Percentiles rank a stretch among this genome's conserved stretches.
Conservation (phyloP, 2,797 vertebrate species). For the Enteromius anoplus region DNA sequence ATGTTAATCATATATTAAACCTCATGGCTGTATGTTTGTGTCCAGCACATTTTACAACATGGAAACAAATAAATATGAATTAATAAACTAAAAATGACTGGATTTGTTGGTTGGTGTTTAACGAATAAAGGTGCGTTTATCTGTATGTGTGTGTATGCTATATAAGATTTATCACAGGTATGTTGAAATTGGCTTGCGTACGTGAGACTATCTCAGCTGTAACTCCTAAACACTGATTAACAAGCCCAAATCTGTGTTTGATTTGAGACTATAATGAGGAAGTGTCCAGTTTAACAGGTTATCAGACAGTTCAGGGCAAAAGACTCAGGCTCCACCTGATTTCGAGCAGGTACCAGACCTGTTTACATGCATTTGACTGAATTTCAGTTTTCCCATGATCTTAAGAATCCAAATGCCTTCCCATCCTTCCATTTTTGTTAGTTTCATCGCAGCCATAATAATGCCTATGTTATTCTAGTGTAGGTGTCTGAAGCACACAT, state of each 20-base stretch:
- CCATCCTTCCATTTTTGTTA: background rate
- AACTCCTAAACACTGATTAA: background rate
- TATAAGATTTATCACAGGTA: background rate
- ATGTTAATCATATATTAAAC: conserved; percentile 21
- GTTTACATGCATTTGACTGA: background rate
- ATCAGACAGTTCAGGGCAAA: background rate
- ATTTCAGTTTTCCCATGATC: background rate
- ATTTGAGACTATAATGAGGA: background rate
- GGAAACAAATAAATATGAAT: conserved; percentile 18
- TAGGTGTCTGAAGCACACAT: background rate
- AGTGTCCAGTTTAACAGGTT: conserved; percentile 21
- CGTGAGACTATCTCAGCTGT: conserved; percentile 58
- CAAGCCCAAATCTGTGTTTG: background rate
- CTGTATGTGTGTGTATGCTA: background rate
- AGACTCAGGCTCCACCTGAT: background rate
- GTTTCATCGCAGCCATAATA: no score
- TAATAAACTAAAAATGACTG: background rate
- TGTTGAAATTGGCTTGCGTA: conserved; percentile 38
- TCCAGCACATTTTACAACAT: background rate
- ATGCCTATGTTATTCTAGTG: background rate
- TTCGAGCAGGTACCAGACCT: background rate
- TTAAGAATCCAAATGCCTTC: background rate
- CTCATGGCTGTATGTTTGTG: conserved; percentile 5
- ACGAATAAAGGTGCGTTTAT: conserved; percentile 2
- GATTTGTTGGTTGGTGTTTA: background rate